Evolutionary conservation across 2,113 vertebrate genomes (phyloP), one percentile per base, ranked within the genome.

Genomic region (Oryctolagus cuniculus): DNA sequence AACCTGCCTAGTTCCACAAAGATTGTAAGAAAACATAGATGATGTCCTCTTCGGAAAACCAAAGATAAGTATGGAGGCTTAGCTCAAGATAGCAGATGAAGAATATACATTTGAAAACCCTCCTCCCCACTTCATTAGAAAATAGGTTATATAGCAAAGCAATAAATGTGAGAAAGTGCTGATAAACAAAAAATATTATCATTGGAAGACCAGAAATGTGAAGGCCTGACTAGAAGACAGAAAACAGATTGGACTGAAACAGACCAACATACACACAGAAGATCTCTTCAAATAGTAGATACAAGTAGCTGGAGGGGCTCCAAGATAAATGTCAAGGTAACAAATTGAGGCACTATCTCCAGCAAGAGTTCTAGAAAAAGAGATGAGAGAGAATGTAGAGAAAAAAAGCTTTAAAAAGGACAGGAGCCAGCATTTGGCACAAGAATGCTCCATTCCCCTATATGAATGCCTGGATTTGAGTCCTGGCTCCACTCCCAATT

Each of bases 71-170:
- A 63, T 87, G 36, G 61, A 80, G 29, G 25, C 38, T 83, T 90
- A 4, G 22, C 10, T 95, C 78, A 92, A 88, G 55, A 69, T 58
- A 82, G 25, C 12, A 95, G 77, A 79, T 90, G 75, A 81, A 77
- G 31, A 88, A 55, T 10, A 55, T 74, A 80, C 4, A 89, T 84
- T 77, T 87, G 69, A 21, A 90, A 84, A 19, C 9, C 9, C 2
- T 70, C 29, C 34, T 87, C n/a, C 36, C 51, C 15, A 83, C 38
- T 73, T 82, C 24, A 92, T 84, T 91, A 92, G 61, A 80, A 92
- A 87, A 75, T 67, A 58, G 36, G 17, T 85, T 94, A 92, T 81
- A 77, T 66, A 92, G 44, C 44, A 80, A 92, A 96, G 27, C 61
- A 92, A 77, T 38, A 89, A 87, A 70, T 74, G 13, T 38, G 84